Evolutionary conservation across 2,888 invertebrate species (phyloP), one percentile per base, ranked within the genome.

Genomic region (Campopleginae sp.): DNA sequence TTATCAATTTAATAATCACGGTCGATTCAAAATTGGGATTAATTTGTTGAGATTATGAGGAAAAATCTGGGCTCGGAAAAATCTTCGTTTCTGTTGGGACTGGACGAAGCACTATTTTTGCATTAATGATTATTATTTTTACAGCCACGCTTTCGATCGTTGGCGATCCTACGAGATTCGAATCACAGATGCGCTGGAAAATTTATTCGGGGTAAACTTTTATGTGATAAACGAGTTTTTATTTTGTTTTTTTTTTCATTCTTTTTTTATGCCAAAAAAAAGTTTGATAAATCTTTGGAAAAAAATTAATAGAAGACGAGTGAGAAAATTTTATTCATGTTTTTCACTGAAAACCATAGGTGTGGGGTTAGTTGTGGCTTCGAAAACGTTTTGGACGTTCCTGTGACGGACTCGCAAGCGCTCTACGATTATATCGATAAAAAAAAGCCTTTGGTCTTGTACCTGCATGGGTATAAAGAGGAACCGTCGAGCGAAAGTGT

Each of bases 401-500:
- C n/a, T 33, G 46, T 71, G 51, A 4, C n/a, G 19, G 17, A 31
- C 17, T 10, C 51, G 1, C 33, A 38, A n/a, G 17, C 38, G 10
- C n/a, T 65, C 19, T 65, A 10, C 12, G 31, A 33, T 31, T 12
- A 46, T 19, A 33, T 33, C 12, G 27, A 46, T 19, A 33, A 4
- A 10, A 31, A 48, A 10, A 71, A 51, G 12, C 27, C 46, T n/a
- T 33, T 71, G 33, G 48, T 71, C 4, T 5, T 51, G 6, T 71
- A 71, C 12, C 12, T 71, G 17, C 71, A 71, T 31, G 71, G 71
- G 4, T 71, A 6, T 19, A 12, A 1, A 5, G 71, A 71, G 10
- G 2, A n/a, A n/a, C 71, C 71, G 31, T 4, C 10, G 19, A 33
- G 12, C 51, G 71, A 71, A n/a, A 71, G 51, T 33, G 33, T 71